Base-by-base conservation (phyloP, 2,113 vertebrate genomes). In the Tychaedon coryphoeus region DNA sequence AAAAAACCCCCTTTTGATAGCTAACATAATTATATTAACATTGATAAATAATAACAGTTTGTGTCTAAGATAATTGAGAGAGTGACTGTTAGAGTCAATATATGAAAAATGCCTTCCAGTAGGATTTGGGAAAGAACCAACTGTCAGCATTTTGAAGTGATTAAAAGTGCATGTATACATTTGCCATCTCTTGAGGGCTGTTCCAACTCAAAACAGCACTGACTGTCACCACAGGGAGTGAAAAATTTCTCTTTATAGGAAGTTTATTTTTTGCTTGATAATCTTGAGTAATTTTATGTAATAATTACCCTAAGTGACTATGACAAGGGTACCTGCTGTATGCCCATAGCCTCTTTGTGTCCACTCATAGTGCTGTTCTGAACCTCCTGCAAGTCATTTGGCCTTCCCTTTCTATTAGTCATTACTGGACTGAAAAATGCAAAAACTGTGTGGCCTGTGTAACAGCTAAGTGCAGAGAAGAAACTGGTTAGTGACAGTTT, bases 11-110 rank as follows among this genome's bases (percentile, higher is more conserved):
- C 4, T 70, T 84, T 77, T 43, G 54, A 40, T 74, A 62, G 48
- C 57, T 89, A 71, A 42, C 38, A 64, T 91, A 76, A 91, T 76
- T 82, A 23, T 72, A 66, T 94, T 95, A 96, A 61, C 43, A 84
- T 71, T 58, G 80, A 89, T 70, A 58, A 51, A 19, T 76, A 92
- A 36, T 58, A 86, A 80, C 28, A 57, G 43, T 45, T n/a, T 89
- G 60, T 88, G 56, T 80, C 61, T 77, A 70, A 92, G 60, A 64
- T 71, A 84, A 71, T 78, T 65, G 38, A 89, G 65, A 92, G 26
- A 23, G 45, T 50, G 71, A 67, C 20, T 58, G 28, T 71, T 67
- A 24, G 51, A 91, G 50, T 73, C 64, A 48, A 17, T 89, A 67
- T 86, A 74, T 15, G 80, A 71, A 80, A 91, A 65, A 66, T 57